Conservation (phyloP, 2,113 vertebrate species). For the Coryphaenoides rupestris region DNA sequence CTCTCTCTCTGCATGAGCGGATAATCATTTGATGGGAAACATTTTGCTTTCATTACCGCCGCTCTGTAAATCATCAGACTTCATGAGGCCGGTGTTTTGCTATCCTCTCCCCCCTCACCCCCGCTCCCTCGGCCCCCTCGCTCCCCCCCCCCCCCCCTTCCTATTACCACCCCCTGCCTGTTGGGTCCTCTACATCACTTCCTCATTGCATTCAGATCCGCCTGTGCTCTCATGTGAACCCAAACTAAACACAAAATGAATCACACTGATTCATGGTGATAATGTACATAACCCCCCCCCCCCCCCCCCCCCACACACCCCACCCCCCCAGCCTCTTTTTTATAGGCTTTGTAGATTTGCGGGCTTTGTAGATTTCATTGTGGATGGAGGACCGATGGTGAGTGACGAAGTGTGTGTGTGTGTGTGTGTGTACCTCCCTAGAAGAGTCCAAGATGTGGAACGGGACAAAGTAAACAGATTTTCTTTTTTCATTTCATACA, state of each 20-base stretch:
- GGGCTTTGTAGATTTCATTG: background rate
- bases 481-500: constrained; percentile 47
- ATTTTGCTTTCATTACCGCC: constrained; percentile 28
- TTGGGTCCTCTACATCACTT: constrained; percentile 23
- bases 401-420: constrained; percentile 24
- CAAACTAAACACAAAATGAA: constrained; percentile 11
- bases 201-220: constrained; percentile 12
- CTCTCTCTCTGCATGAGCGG: constrained; percentile 41
- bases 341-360: no score
- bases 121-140: no score
- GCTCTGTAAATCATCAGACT: constrained; percentile 39
- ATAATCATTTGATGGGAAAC: constrained; percentile 41
- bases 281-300: constrained; percentile 14
- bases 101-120: no score
- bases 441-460: constrained; percentile 29
- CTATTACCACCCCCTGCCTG: no score
- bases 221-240: background rate
- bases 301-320: no score
- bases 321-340: no score
- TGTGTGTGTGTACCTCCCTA: constrained; percentile 27
- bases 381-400: constrained; percentile 14
- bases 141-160: no score
- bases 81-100: constrained; percentile 18
- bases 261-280: constrained; percentile 5
- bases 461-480: constrained; percentile 36